Base-by-base conservation (phyloP, 2,113 vertebrate species). In the Anguilla japonica region DNA sequence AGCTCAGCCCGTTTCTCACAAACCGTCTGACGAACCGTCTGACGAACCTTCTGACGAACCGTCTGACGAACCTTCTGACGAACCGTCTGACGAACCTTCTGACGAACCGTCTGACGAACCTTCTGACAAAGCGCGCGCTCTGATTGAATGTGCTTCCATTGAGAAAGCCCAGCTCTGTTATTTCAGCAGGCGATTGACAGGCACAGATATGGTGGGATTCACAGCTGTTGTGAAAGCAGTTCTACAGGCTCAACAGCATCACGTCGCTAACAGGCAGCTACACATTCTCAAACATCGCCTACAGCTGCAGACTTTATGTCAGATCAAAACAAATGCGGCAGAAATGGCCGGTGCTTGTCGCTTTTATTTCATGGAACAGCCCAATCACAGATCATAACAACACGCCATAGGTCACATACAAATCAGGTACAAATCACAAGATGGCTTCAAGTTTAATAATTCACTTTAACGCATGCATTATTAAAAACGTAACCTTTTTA, bases 361-460 rank as follows among this genome's bases (percentile, higher is more conserved):
- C 84, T 91, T 85, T 96, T 95, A 95, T 95, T 96, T 85, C 56
- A 78, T 93, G 93, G 89, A 94, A 95, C 95, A 94, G 60, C 93
- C n/a, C 41, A 92, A 87, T 93, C 89, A 96, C 93, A 94, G 56
- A 79, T 91, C 88, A 91, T 46, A 91, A 93, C 92, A 87, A 87
- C 89, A 91, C 88, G 88, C 90, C 90, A 87, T 87, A 89, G 91
- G 87, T 87, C 86, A 89, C 88, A 89, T 88, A 94, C 91, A 67
- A 67, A 67, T 22, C 18, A 89, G 89, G 89, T 91, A 92, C 91
- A 93, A 91, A 89, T 90, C 91, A 93, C 91, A 87, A 88, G 91
- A 91, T 88, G 82, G 87, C 86, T 85, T 80, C 82, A 81, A 67
- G 85, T 86, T 88, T 81, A 84, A 88, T 80, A 87, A 85, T 83